phyloP scores from a whole-genome alignment of 2,113 vertebrate genomes.

The Corythornis madagascariensis region DNA sequence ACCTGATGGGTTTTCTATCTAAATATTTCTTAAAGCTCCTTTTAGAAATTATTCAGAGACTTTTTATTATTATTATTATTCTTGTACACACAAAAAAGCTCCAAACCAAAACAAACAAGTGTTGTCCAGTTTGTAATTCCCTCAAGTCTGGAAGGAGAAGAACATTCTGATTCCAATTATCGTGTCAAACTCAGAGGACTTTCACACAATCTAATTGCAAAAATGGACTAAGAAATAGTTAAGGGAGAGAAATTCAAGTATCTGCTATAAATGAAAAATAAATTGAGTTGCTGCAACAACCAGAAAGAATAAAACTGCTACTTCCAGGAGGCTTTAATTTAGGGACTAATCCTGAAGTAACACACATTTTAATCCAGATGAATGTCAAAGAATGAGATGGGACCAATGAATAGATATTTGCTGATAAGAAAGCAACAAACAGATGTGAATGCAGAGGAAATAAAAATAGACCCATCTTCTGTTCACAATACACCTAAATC shows the following conservation, averaged over 20 bases:
- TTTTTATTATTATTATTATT: background rate
- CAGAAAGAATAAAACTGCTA: background rate
- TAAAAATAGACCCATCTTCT: background rate
- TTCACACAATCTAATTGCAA: background rate
- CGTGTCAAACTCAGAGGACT: background rate
- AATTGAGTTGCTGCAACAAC: background rate
- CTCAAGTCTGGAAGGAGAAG: background rate
- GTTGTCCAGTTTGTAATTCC: background rate
- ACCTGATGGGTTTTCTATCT: background rate
- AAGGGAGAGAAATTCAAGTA: background rate
- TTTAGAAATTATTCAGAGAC: background rate
- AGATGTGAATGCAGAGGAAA: background rate
- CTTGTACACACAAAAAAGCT: background rate
- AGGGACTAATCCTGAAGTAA: background rate
- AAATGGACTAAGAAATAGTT: background rate
- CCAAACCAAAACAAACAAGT: too few species aligned
- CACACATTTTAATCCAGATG: background rate
- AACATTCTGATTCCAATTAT: background rate
- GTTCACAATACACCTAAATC: background rate
- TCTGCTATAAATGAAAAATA: background rate
- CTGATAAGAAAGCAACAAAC: background rate
- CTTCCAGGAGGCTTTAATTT: background rate
- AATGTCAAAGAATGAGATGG: background rate
- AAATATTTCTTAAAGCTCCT: background rate
- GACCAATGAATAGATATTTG: conserved; percentile 8